Evolutionary conservation across 1,140 invertebrate genomes (phyloP), one percentile per base, ranked within the genome.

Genomic region (Cyrtorhinus lividipennis): DNA sequence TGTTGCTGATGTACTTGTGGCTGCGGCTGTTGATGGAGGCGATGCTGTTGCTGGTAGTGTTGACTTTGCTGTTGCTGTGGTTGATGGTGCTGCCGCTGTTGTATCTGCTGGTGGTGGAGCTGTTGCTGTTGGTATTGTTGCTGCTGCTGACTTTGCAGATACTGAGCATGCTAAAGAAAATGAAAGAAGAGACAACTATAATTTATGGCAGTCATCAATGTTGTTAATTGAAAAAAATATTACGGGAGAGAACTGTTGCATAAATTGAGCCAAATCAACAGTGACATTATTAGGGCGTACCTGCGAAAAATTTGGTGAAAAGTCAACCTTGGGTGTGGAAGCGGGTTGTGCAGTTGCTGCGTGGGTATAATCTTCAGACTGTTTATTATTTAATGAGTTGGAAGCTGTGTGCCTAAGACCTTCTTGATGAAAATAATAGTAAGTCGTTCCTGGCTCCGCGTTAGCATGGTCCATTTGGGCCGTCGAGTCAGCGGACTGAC

Each of bases 401-500:
- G 2, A n/a, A n/a, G 24, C 2, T 8, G 3, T 2, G 27, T 46
- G 18, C 26, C 45, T 24, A 45, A 59, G n/a, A 23, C 27, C n/a
- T 59, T 59, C 58, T n/a, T 59, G 44, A 45, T 62, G 61, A 56
- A 62, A 53, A 24, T 62, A 62, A 23, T 62, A 46, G 22, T 46
- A 53, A 60, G 15, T 27, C 27, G 27, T 62, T 20, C 48, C 58
- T 13, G 68, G 58, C 12, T 53, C 48, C 44, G 24, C 26, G 48
- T 20, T 57, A 22, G 18, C 45, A 46, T 15, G 62, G 57, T 13
- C 18, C 24, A 68, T 87, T 85, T 68, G 84, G 0, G 84, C 83
- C 0, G 88, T 90, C 0, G 88, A 90, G 72, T 91, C 88, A 0
- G 88, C 88, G 0, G 87, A 85, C 38, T 87, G 89, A 68, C 88